Conservation (phyloP, 2,888 invertebrate genomes). For the Xestia sexstrigata region DNA sequence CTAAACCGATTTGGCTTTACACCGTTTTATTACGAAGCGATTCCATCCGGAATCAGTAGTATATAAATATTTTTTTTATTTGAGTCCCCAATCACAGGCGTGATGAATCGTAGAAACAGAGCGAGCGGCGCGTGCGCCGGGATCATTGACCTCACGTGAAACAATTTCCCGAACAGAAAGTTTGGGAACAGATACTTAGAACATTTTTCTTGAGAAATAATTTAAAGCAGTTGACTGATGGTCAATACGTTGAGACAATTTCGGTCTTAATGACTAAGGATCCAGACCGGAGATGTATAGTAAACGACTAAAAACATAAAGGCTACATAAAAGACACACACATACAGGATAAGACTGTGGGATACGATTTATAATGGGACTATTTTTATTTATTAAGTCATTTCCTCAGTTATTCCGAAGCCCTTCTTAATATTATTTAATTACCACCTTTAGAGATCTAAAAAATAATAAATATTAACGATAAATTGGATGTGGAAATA, state of each 20-base stretch:
- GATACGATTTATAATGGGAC: not conserved
- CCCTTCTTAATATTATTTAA: not conserved
- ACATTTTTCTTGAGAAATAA: constrained; percentile 59
- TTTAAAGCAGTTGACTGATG: constrained; percentile 22
- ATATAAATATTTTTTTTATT: constrained; percentile 59
- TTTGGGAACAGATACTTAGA: constrained; percentile 62
- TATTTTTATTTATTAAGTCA: not conserved
- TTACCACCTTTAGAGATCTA: not conserved
- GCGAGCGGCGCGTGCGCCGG: constrained; percentile 74
- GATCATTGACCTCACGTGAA: constrained; percentile 74
- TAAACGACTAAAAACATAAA: not conserved
- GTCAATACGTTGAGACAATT: not conserved
- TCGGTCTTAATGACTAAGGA: not conserved
- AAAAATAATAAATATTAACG: not conserved
- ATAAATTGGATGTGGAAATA: not conserved
- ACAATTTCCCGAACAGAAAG: constrained; percentile 70
- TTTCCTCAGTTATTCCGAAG: not conserved
- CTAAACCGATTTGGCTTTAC: constrained; percentile 19
- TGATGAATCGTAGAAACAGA: constrained; percentile 82
- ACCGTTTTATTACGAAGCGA: constrained; percentile 53
- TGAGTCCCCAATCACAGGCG: constrained; percentile 69
- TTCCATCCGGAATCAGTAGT: constrained; percentile 54
- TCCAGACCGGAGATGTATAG: not conserved
- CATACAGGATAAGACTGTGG: not conserved
- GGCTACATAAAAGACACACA: not conserved